phyloP scores from a whole-genome alignment of 2,113 vertebrate genomes.

The Oreotrochilus melanogaster region DNA sequence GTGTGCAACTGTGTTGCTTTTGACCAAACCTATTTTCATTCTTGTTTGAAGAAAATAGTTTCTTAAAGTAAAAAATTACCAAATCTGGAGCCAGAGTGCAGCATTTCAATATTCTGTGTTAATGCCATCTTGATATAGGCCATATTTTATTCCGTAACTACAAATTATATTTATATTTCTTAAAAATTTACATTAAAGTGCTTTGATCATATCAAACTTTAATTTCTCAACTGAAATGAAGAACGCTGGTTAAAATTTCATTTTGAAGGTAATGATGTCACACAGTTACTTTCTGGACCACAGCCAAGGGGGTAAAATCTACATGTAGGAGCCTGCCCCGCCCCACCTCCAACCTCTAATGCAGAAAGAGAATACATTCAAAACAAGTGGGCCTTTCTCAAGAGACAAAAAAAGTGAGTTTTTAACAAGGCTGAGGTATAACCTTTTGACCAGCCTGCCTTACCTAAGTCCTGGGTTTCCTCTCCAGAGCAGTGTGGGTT shows the following conservation, averaged over 20 bases:
- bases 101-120: neutral
- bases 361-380: neutral
- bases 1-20: neutral
- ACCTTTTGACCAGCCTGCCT: neutral
- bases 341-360: fast-evolving
- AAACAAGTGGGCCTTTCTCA: neutral
- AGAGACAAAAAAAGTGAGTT: neutral
- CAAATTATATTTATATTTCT: neutral
- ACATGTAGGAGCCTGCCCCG: neutral
- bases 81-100: neutral
- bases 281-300: neutral
- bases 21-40: neutral
- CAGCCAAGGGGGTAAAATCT: neutral
- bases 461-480: neutral
- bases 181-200: neutral
- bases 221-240: neutral
- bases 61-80: neutral
- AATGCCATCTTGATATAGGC: neutral
- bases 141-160: neutral
- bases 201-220: neutral
- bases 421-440: neutral
- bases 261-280: neutral
- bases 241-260: neutral
- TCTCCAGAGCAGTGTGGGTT: neutral
- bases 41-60: neutral